phyloP scores from a whole-genome alignment of 2,888 invertebrate species.

The Smittia aterrima region DNA sequence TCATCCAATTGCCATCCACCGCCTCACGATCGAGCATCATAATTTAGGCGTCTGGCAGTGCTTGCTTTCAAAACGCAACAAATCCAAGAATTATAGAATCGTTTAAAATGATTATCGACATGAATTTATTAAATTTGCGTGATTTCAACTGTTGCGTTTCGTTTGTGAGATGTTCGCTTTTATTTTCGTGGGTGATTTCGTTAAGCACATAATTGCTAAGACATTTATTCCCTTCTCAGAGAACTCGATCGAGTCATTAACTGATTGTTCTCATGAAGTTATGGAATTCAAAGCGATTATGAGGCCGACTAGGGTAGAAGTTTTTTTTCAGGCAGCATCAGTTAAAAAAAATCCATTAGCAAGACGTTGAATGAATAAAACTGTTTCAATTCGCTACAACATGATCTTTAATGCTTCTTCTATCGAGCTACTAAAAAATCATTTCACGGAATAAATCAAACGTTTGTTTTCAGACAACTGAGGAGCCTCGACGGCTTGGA shows the following conservation, averaged over 20 bases:
- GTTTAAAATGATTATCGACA: conserved; percentile 26
- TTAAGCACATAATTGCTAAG: conserved; percentile 32
- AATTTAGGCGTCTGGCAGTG: background rate
- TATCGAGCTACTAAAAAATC: conserved; percentile 27
- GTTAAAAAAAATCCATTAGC: conserved; percentile 24
- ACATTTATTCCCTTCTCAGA: conserved; percentile 2
- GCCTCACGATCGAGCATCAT: background rate
- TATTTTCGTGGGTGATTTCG: conserved; percentile 23
- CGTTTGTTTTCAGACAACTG: conserved; percentile 22
- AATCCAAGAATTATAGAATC: conserved; percentile 12
- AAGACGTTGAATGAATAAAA: background rate
- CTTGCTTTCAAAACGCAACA: background rate
- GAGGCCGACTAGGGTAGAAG: background rate
- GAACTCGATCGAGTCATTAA: background rate
- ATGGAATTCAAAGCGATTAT: background rate
- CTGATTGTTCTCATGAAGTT: conserved; percentile 6
- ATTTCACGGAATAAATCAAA: conserved; percentile 36
- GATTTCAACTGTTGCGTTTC: conserved; percentile 9
- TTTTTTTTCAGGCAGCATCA: background rate
- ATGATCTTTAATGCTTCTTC: conserved; percentile 18
- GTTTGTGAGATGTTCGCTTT: background rate
- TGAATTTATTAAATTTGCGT: conserved; percentile 21
- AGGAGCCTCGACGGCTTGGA: background rate
- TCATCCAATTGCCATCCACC: background rate
- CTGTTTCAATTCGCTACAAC: conserved; percentile 10